Percentiles rank a stretch among this genome's conserved stretches.
Conservation (phyloP, 2,113 vertebrate genomes). For the Python bivittatus region DNA sequence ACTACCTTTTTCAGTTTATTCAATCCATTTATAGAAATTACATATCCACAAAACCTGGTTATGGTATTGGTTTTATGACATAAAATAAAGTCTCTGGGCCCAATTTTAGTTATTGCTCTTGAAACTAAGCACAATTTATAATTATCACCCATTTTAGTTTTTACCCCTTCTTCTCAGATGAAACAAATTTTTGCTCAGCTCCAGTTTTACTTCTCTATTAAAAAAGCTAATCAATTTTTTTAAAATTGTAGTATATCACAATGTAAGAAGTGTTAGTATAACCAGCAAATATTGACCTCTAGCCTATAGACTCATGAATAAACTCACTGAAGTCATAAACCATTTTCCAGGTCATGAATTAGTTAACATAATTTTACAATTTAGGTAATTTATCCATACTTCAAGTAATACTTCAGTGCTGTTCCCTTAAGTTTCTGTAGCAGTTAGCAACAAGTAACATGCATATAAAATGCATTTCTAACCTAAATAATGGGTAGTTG, state of each 20-base stretch:
- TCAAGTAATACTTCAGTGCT: conserved; percentile 20
- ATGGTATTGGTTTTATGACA: neutral
- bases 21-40: neutral
- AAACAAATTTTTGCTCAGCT: conserved; percentile 24
- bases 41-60: neutral
- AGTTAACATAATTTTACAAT: conserved; percentile 26
- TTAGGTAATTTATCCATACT: conserved; percentile 10
- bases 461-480: neutral
- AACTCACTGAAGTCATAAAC: neutral
- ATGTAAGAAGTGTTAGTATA: neutral
- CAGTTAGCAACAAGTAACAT: neutral
- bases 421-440: neutral
- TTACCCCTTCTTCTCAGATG: conserved; percentile 32
- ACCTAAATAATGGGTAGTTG: neutral
- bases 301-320: conserved; percentile 6
- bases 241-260: conserved; percentile 5
- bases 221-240: conserved; percentile 6
- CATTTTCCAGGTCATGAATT: conserved; percentile 25
- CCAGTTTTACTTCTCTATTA: conserved; percentile 21
- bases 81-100: conserved; percentile 38
- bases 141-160: conserved; percentile 56
- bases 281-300: conserved; percentile 5
- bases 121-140: conserved; percentile 47
- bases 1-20: neutral
- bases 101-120: conserved; percentile 54